Conservation (phyloP, 2,797 vertebrate genomes). For the Tenualosa thibaudeaui region DNA sequence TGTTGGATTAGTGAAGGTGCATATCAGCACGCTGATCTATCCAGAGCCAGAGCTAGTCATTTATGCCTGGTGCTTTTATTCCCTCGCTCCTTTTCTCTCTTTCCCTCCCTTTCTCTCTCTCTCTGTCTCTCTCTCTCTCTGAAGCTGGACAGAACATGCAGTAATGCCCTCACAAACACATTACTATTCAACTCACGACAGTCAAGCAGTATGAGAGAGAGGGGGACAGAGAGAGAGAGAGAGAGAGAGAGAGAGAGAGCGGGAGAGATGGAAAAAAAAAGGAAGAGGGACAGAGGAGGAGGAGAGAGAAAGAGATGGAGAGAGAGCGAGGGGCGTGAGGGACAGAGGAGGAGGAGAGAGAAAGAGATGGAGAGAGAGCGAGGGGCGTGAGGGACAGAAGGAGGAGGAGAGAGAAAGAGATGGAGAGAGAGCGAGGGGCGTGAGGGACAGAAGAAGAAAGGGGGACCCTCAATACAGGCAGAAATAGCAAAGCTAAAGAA, state of each 20-base stretch:
- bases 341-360: neutral
- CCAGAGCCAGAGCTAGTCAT: neutral
- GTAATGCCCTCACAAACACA: constrained; percentile 19
- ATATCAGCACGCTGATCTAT: neutral
- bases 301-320: neutral
- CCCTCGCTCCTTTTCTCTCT: neutral
- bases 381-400: neutral
- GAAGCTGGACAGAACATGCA: neutral
- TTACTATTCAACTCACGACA: constrained; percentile 55
- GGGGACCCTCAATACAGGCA: constrained; percentile 21
- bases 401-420: neutral
- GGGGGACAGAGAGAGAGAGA: neutral
- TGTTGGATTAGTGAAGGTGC: neutral
- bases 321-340: neutral
- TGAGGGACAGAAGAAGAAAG: neutral
- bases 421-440: neutral
- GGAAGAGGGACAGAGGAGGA: neutral
- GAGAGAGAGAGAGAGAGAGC: neutral
- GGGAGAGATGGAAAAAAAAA: neutral
- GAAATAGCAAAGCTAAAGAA: constrained; percentile 34
- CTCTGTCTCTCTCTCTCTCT: neutral
- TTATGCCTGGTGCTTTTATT: neutral
- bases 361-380: neutral
- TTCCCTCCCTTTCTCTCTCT: neutral
- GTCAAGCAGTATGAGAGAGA: constrained; percentile 41